phyloP scores from a whole-genome alignment of 2,888 invertebrate genomes.

The Alcis repandata region DNA sequence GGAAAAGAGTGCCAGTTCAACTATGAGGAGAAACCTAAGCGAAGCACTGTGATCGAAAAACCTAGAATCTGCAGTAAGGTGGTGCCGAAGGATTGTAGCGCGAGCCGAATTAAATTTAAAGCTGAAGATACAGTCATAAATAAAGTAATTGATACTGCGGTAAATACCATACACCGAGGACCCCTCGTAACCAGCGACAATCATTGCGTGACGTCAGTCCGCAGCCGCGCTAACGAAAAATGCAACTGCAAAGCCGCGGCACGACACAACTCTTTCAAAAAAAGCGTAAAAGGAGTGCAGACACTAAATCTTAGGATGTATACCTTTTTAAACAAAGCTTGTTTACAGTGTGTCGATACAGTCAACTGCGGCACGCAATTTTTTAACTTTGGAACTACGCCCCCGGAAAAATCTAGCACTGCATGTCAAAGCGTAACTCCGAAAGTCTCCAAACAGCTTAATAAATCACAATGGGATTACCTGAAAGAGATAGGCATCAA shows the following conservation, averaged over 20 bases:
- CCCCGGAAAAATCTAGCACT: neutral
- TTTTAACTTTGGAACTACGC: constrained; percentile 10
- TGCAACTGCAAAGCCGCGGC: constrained; percentile 55
- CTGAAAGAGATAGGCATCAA: neutral
- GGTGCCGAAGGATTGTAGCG: constrained; percentile 45
- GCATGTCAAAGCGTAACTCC: neutral
- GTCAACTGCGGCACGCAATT: constrained; percentile 59
- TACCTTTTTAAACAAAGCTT: constrained; percentile 63
- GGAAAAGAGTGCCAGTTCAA: constrained; percentile 38
- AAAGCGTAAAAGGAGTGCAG: constrained; percentile 58
- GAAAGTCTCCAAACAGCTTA: neutral
- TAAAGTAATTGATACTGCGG: constrained; percentile 56
- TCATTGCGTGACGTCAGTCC: constrained; percentile 64
- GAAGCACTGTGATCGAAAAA: constrained; percentile 57
- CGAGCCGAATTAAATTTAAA: constrained; percentile 50
- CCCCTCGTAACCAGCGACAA: constrained; percentile 60
- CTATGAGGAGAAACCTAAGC: constrained; percentile 49
- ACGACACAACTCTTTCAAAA: constrained; percentile 43
- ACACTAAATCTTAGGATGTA: constrained; percentile 48
- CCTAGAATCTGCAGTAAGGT: constrained; percentile 57
- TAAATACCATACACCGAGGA: constrained; percentile 64
- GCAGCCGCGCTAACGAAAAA: constrained; percentile 54
- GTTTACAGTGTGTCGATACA: constrained; percentile 53
- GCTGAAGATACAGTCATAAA: constrained; percentile 54
- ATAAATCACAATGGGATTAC: neutral